Evolutionary conservation across 1,140 invertebrate species (phyloP).

Genomic region (Drosophila guanche): DNA sequence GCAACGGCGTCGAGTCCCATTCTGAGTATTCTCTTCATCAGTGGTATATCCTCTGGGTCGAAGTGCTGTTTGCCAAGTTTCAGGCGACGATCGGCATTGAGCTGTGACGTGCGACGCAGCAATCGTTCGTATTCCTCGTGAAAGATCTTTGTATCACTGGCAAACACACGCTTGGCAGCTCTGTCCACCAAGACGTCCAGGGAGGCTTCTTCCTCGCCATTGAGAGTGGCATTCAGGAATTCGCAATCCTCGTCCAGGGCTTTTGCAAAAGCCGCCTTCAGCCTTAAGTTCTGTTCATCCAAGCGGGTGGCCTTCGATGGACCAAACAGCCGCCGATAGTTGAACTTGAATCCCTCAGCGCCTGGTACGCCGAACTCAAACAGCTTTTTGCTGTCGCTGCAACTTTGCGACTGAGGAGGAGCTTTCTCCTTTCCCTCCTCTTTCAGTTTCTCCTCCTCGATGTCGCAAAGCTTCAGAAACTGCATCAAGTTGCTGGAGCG

Average conservation of each 20-base stretch:
- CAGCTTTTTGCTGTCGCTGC: constrained; percentile 8
- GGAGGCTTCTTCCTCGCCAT: constrained; percentile 7
- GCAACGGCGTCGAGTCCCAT: constrained; percentile 42
- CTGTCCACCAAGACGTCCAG: constrained; percentile 31
- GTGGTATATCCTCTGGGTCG: constrained; percentile 37
- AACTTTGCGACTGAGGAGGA: background rate
- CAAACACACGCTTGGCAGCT: constrained; percentile 21
- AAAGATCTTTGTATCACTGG: constrained; percentile 22
- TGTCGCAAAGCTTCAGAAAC: constrained; percentile 21
- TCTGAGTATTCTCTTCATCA: constrained; percentile 54
- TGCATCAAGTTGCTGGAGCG: constrained; percentile 44
- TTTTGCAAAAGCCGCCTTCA: constrained; percentile 46
- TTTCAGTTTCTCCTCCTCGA: constrained; percentile 2
- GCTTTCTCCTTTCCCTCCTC: constrained; percentile 1
- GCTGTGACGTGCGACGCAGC: background rate
- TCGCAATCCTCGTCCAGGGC: constrained; percentile 52
- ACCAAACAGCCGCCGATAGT: constrained; percentile 48
- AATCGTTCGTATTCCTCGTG: constrained; percentile 21
- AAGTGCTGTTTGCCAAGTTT: constrained; percentile 38
- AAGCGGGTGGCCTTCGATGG: background rate
- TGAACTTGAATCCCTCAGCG: constrained; percentile 22
- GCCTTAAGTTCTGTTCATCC: constrained; percentile 20
- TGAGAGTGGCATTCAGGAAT: constrained; percentile 29
- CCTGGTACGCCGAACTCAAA: constrained; percentile 14
- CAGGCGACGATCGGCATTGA: background rate